A percentile compares a stretch with the other conserved stretches of the same genome.
Evolutionary conservation across 2,797 vertebrate genomes (phyloP).

Genomic region (Sylvia borin): DNA sequence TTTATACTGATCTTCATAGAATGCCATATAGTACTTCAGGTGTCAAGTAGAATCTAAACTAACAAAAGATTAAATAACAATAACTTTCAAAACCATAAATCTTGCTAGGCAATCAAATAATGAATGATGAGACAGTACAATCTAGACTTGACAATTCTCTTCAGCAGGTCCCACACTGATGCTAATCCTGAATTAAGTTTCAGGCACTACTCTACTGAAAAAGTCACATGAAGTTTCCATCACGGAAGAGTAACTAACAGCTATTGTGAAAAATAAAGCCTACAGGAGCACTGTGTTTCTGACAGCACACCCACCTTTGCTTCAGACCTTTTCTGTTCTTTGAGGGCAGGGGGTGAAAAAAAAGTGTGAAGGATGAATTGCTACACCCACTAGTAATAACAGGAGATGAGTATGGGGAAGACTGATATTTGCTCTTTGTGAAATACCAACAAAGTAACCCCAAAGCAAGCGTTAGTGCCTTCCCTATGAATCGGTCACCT

Average conservation of each 20-base stretch:
- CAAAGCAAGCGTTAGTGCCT: neutral
- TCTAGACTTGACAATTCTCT: neutral
- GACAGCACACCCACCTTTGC: neutral
- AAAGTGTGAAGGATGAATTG: neutral
- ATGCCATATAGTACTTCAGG: neutral
- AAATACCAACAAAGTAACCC: neutral
- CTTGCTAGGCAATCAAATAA: neutral
- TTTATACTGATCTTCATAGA: neutral
- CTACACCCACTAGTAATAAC: neutral
- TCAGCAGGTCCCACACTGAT: neutral
- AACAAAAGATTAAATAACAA: neutral
- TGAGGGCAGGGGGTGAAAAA: neutral
- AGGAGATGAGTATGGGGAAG: neutral
- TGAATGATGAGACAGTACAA: neutral
- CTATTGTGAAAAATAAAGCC: neutral
- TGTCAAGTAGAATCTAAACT: neutral
- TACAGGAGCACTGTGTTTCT: neutral
- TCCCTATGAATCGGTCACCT: neutral
- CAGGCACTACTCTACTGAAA: neutral
- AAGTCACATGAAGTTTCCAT: neutral
- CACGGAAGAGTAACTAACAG: neutral
- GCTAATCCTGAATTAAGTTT: neutral
- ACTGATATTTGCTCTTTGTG: neutral
- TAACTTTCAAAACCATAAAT: neutral
- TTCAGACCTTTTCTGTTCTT: neutral